Conservation (phyloP, 2,113 vertebrate genomes). For the Larimichthys polyactis region DNA sequence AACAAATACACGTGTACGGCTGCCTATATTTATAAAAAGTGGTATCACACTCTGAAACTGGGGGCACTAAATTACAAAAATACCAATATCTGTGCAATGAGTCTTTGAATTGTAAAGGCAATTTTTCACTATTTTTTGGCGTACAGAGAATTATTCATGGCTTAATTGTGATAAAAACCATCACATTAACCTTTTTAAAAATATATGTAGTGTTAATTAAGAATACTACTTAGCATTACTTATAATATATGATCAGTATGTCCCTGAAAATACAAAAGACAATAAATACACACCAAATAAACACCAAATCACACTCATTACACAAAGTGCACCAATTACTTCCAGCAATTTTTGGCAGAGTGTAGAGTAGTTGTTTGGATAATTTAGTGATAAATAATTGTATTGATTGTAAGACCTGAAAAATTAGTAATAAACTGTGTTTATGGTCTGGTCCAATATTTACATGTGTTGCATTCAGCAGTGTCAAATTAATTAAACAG, state of each 20-base stretch:
- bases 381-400: slow-evolving; percentile 13
- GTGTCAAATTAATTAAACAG: background rate
- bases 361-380: background rate
- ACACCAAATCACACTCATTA: background rate
- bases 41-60: too few relatives aligned
- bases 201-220: background rate
- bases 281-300: background rate
- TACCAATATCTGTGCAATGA: too few relatives aligned
- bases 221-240: background rate
- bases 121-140: background rate
- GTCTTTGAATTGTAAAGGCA: too few relatives aligned
- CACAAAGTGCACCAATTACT: slow-evolving; percentile 6
- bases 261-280: background rate
- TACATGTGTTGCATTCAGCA: background rate
- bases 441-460: background rate
- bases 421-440: background rate
- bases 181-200: background rate
- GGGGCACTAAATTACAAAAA: too few relatives aligned
- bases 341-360: background rate
- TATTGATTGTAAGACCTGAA: background rate
- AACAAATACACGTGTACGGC: too few relatives aligned
- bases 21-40: too few relatives aligned
- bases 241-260: background rate
- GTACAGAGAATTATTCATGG: background rate
- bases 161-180: background rate